Evolutionary conservation across 1,140 invertebrate genomes (phyloP).

Genomic region (Cherax destructor): DNA sequence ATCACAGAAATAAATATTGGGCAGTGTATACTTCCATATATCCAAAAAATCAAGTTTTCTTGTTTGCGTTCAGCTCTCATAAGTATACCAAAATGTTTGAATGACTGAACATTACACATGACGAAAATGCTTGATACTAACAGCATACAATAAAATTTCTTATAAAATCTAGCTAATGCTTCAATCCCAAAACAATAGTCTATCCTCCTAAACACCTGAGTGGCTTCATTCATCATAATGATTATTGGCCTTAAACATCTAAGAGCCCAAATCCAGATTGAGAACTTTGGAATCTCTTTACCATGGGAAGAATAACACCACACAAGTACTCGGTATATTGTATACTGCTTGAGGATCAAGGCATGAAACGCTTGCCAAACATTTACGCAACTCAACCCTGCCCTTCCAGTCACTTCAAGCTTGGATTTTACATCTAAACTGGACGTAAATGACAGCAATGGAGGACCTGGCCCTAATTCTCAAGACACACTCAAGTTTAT

Average conservation of each 20-base stretch:
- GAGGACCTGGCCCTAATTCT: conserved; percentile 17
- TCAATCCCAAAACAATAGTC: conserved; percentile 13
- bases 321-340: conserved; percentile 13
- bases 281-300: conserved; percentile 1
- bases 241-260: conserved; percentile 3
- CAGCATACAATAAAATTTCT: conserved; percentile 14
- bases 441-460: conserved; percentile 32
- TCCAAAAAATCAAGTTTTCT: not conserved
- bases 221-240: conserved; percentile 11
- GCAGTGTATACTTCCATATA: conserved; percentile 26
- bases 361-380: not conserved
- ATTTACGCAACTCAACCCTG: conserved; percentile 1
- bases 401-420: conserved; percentile 15
- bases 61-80: conserved; percentile 10
- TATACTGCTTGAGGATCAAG: conserved; percentile 13
- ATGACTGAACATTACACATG: conserved; percentile 17
- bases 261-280: not conserved
- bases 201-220: conserved; percentile 16
- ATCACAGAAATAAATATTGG: conserved; percentile 8
- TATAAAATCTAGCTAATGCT: conserved; percentile 24
- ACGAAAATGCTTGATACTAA: conserved; percentile 16
- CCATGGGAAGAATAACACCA: conserved; percentile 7
- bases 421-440: conserved; percentile 33
- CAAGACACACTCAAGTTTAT: conserved; percentile 1
- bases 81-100: not conserved